Evolutionary conservation across 2,113 vertebrate species (phyloP).

Genomic region (Artemisiospiza belli): DNA sequence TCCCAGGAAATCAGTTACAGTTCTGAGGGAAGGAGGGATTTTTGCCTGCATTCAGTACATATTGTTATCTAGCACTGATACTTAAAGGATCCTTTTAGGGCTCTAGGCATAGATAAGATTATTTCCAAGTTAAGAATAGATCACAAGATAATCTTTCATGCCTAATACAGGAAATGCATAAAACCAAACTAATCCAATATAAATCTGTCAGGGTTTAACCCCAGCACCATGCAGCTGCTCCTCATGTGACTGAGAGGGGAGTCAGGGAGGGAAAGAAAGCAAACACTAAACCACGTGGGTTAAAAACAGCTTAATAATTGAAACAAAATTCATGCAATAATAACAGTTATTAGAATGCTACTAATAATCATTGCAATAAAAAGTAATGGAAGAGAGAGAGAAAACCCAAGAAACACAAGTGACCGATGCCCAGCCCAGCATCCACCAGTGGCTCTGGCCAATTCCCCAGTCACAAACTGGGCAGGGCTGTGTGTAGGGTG

Average conservation of each 20-base stretch:
- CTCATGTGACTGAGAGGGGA: background rate
- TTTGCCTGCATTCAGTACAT: background rate
- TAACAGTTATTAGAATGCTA: background rate
- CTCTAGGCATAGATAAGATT: background rate
- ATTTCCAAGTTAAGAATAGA: background rate
- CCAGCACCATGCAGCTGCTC: background rate
- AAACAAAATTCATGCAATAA: background rate
- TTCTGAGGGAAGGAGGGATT: background rate
- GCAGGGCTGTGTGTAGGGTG: background rate
- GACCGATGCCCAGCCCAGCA: background rate
- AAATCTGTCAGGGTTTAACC: background rate
- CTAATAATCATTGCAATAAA: background rate
- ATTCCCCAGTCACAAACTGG: background rate
- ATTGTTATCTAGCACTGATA: background rate
- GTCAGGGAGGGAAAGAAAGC: background rate
- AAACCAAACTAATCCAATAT: background rate
- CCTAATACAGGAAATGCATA: background rate
- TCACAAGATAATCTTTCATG: background rate
- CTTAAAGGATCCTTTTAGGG: background rate
- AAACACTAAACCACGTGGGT: background rate
- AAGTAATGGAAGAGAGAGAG: background rate
- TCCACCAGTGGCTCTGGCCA: background rate
- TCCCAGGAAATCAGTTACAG: background rate
- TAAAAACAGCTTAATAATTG: background rate
- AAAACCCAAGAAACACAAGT: background rate